These are phyloP conservation scores for Drosophila ercepeae DNA, from an alignment of 1,140 invertebrate species.

Conservation along the genomic window DNA sequence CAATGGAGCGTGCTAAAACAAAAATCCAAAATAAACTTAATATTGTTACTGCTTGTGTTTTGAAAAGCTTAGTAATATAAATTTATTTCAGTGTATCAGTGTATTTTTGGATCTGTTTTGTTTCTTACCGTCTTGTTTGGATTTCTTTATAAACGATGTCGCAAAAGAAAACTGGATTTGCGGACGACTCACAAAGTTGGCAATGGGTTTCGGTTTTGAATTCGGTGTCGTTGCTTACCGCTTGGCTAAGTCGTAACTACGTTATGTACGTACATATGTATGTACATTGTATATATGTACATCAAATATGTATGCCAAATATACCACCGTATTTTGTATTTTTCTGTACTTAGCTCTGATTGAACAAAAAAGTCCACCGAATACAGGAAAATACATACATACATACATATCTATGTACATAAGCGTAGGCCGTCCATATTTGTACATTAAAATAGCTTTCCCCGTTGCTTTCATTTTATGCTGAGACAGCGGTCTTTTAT, in stretches of 20 bases:
- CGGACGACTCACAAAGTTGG: conserved; percentile 38
- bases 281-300: conserved; percentile 1
- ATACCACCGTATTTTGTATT: neutral
- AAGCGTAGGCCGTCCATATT: conserved; percentile 25
- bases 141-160: conserved; percentile 48
- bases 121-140: conserved; percentile 24
- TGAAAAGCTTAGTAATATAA: too few relatives aligned
- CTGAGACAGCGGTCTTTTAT: conserved; percentile 23
- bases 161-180: conserved; percentile 51
- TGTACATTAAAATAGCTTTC: conserved; percentile 25
- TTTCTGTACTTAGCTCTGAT: conserved; percentile 7
- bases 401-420: too few relatives aligned
- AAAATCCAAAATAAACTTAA: too few relatives aligned
- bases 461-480: conserved; percentile 16
- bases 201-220: conserved; percentile 43
- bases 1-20: neutral
- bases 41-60: too few relatives aligned
- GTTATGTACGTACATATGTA: conserved; percentile 2
- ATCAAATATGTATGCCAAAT: too few relatives aligned
- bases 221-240: conserved; percentile 47
- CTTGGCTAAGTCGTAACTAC: conserved; percentile 10
- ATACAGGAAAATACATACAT: conserved; percentile 18
- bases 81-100: too few relatives aligned
- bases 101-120: neutral
- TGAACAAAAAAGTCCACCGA: conserved; percentile 9